phyloP scores from a whole-genome alignment of 2,888 invertebrate species.

The Thyatira batis region DNA sequence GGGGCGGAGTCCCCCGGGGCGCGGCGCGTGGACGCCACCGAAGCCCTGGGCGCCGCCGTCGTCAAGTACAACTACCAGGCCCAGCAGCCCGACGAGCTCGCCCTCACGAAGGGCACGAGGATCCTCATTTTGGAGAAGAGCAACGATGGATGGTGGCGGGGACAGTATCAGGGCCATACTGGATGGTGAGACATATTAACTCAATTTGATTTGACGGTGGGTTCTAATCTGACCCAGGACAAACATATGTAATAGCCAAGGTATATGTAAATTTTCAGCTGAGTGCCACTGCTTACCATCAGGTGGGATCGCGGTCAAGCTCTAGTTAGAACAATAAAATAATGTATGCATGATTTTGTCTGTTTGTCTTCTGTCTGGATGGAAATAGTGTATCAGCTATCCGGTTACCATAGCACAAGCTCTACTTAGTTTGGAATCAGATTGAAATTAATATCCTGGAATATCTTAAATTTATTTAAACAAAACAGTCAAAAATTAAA shows the following conservation, averaged over 20 bases:
- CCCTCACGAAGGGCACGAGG: slow-evolving; percentile 95
- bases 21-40: slow-evolving; percentile 91
- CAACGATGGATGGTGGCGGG: slow-evolving; percentile 99
- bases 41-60: slow-evolving; percentile 93
- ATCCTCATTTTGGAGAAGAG: slow-evolving; percentile 98
- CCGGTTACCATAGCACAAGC: too few relatives aligned
- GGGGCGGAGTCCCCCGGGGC: slow-evolving; percentile 88
- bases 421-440: too few relatives aligned
- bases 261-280: too few relatives aligned
- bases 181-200: slow-evolving; percentile 71
- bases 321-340: too few relatives aligned
- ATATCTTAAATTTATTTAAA: neutral
- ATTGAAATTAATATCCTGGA: too few relatives aligned
- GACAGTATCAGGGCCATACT: slow-evolving; percentile 85
- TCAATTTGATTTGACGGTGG: neutral
- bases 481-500: neutral
- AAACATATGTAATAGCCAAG: too few relatives aligned
- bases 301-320: too few relatives aligned
- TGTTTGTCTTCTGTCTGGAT: too few relatives aligned
- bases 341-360: too few relatives aligned
- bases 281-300: too few relatives aligned
- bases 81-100: slow-evolving; percentile 97
- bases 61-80: slow-evolving; percentile 97
- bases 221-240: too few relatives aligned
- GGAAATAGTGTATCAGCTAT: too few relatives aligned